These are phyloP conservation scores for Xestoiulus laeticollis DNA, from an alignment of 2,888 invertebrate species.

Conservation along the genomic window DNA sequence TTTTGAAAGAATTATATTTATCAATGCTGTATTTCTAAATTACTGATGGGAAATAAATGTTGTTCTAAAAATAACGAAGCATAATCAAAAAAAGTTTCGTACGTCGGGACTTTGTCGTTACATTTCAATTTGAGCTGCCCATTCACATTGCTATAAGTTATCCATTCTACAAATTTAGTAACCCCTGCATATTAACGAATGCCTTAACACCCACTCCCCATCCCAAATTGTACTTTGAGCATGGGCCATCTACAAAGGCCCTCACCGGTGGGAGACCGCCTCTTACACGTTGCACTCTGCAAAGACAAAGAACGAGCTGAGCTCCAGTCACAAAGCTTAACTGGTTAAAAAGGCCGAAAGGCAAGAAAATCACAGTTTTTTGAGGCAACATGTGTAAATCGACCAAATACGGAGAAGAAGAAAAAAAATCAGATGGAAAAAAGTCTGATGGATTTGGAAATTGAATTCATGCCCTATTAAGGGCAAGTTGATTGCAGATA, in stretches of 20 bases:
- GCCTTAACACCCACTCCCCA: background rate
- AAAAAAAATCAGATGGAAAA: background rate
- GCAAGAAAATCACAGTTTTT: background rate
- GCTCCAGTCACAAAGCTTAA: background rate
- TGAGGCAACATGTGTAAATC: background rate
- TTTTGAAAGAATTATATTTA: too few species aligned
- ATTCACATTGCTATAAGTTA: too few species aligned
- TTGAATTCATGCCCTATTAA: conserved; percentile 27
- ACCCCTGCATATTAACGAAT: too few species aligned
- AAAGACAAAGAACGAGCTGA: conserved; percentile 41
- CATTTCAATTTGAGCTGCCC: too few species aligned
- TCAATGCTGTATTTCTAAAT: too few species aligned
- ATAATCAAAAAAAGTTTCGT: too few species aligned
- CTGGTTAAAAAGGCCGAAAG: background rate
- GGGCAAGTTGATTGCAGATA: conserved; percentile 42
- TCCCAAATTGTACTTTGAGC: background rate
- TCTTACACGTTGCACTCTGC: conserved; percentile 42
- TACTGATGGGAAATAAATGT: too few species aligned
- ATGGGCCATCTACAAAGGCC: background rate
- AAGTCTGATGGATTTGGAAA: background rate
- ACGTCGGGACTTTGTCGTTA: too few species aligned
- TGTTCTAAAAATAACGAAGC: too few species aligned
- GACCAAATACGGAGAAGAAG: conserved; percentile 3
- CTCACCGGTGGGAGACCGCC: background rate
- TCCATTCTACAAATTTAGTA: too few species aligned